Evolutionary conservation across 2,888 invertebrate species (phyloP), one percentile per base, ranked within the genome.

Genomic region (Rotaria magnacalcarata): DNA sequence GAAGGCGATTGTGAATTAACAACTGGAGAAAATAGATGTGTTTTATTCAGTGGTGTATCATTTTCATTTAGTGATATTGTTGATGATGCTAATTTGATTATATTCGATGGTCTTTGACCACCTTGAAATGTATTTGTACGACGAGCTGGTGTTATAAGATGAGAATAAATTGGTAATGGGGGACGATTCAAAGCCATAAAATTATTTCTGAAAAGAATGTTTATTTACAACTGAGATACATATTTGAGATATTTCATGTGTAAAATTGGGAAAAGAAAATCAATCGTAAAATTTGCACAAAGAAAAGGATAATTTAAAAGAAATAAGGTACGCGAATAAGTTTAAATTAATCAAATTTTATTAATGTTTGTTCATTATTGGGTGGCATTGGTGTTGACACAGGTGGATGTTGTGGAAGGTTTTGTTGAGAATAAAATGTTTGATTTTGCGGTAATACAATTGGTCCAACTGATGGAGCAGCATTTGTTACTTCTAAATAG

Each of bases 81-180:
- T 47, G 43, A 47, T 47, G 43, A 47, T 11, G 80, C 80, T 80
- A 47, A 24, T 80, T 80, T 80, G 11, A 47, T 43, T 14, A 67
- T 41, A 34, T 34, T 67, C 4, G 67, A 67, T 19, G 67, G 67
- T 34, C 67, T 4, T 34, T 67, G 67, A 16, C 67, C 67, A 67
- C 67, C 67, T 80, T 80, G 80, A n/a, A 80, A 80, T n/a, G 80
- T 80, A 80, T 80, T 80, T 47, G 67, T 67, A 67, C 80, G 80
- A 47, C 80, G 80, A 8, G 47, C n/a, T 47, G 80, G 80, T 8
- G 80, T 80, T 5, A 67, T 19, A 6, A 67, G 19, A 67, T 47
- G 80, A 47, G 80, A 47, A 80, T 47, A 43, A 14, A 24, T 80
- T 24, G 80, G 80, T n/a, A 80, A 80, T 24, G 47, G 47, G 14